phyloP scores from a whole-genome alignment of 2,797 vertebrate genomes.

The Gadopsis marmoratus region DNA sequence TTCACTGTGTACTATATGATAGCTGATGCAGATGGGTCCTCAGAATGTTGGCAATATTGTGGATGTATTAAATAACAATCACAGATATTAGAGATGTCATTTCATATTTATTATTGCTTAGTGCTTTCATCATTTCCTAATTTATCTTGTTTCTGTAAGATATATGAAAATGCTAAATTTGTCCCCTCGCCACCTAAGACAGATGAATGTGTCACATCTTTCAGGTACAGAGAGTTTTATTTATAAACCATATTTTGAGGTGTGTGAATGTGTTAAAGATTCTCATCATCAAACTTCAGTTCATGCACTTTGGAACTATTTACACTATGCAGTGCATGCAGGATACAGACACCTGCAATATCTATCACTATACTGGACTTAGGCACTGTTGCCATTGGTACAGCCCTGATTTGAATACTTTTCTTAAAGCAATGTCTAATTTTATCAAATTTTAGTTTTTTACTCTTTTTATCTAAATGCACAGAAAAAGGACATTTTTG shows the following conservation, averaged over 20 bases:
- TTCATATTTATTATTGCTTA: slow-evolving; percentile 64
- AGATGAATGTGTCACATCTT: slow-evolving; percentile 73
- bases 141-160: slow-evolving; percentile 44
- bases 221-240: slow-evolving; percentile 41
- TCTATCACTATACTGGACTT: slow-evolving; percentile 16
- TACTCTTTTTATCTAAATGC: slow-evolving; percentile 7
- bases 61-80: slow-evolving; percentile 27
- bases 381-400: not conserved
- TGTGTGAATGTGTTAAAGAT: slow-evolving; percentile 16
- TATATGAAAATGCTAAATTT: slow-evolving; percentile 42
- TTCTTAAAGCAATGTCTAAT: slow-evolving; percentile 6
- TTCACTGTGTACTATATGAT: slow-evolving; percentile 27
- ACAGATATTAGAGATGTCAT: slow-evolving; percentile 29
- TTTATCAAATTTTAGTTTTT: not conserved
- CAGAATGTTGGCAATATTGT: slow-evolving; percentile 26
- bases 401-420: slow-evolving; percentile 5
- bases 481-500: not conserved
- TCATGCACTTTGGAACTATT: slow-evolving; percentile 52
- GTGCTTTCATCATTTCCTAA: slow-evolving; percentile 39
- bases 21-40: slow-evolving; percentile 34
- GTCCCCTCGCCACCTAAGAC: slow-evolving; percentile 54
- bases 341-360: slow-evolving; percentile 21
- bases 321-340: slow-evolving; percentile 21
- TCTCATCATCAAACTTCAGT: slow-evolving; percentile 41
- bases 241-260: slow-evolving; percentile 9